Evolutionary conservation across 2,797 vertebrate genomes (phyloP).

Genomic region (Anguilla pacifica): DNA sequence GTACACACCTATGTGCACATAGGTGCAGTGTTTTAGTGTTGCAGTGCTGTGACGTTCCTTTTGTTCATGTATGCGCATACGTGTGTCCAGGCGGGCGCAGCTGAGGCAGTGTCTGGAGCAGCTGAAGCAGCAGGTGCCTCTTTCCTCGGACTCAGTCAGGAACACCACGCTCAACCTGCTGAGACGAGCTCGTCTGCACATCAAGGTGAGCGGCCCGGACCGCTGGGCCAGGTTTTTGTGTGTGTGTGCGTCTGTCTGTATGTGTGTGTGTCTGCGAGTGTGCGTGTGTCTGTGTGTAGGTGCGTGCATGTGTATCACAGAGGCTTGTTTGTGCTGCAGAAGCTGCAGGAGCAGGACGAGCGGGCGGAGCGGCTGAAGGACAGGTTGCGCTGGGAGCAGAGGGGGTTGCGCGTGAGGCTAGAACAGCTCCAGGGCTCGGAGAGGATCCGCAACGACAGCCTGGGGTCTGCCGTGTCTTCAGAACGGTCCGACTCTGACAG

Average conservation of each 20-base stretch:
- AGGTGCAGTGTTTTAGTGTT: neutral
- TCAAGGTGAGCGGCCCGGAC: slow-evolving; percentile 75
- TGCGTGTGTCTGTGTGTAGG: neutral
- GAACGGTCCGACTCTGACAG: slow-evolving; percentile 88
- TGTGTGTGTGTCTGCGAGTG: neutral
- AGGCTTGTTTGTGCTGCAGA: slow-evolving; percentile 64
- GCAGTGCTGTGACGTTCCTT: neutral
- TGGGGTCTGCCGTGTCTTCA: slow-evolving; percentile 86
- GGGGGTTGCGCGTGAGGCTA: slow-evolving; percentile 76
- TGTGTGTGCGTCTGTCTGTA: neutral
- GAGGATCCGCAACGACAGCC: slow-evolving; percentile 81
- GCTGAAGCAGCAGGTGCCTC: slow-evolving; percentile 89
- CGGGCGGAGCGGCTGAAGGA: slow-evolving; percentile 79
- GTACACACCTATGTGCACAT: neutral
- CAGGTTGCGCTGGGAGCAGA: slow-evolving; percentile 81
- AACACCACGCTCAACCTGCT: slow-evolving; percentile 90
- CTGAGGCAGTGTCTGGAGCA: slow-evolving; percentile 86
- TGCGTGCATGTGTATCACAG: neutral
- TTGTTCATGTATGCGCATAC: neutral
- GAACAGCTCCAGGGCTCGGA: slow-evolving; percentile 80
- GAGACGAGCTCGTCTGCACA: slow-evolving; percentile 85
- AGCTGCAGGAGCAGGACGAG: slow-evolving; percentile 88
- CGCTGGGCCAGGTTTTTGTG: neutral
- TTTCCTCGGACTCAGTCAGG: slow-evolving; percentile 76
- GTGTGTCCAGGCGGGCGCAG: slow-evolving; percentile 83